These are phyloP conservation scores for Acheta domesticus DNA, from an alignment of 2,888 invertebrate species.

Conservation along the genomic window DNA sequence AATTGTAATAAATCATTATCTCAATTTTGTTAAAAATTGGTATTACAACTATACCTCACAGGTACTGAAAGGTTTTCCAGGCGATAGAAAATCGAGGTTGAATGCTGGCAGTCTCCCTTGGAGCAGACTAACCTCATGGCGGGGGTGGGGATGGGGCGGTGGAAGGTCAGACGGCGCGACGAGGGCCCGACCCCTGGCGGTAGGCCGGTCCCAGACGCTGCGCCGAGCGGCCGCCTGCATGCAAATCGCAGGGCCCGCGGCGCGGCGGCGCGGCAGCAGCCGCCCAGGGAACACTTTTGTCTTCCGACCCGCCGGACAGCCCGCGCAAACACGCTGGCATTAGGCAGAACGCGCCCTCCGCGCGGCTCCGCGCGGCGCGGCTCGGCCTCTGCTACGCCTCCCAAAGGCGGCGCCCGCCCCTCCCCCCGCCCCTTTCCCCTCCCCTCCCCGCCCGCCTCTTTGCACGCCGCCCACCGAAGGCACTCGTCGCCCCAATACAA, in stretches of 20 bases:
- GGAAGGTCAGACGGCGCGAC: too few species aligned
- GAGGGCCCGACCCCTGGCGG: too few species aligned
- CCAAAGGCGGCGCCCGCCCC: background rate
- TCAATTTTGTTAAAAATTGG: too few species aligned
- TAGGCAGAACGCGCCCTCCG: background rate
- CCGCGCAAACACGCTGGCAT: background rate
- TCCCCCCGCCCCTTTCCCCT: background rate
- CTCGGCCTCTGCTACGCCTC: background rate
- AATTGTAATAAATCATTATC: too few species aligned
- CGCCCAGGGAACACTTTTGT: background rate
- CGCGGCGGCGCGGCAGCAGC: background rate
- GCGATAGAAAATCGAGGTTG: too few species aligned
- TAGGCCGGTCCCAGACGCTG: background rate
- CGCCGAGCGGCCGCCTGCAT: background rate
- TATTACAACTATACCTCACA: too few species aligned
- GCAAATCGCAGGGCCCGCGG: background rate
- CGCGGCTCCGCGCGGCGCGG: too few species aligned
- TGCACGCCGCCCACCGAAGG: background rate
- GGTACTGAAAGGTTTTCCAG: too few species aligned
- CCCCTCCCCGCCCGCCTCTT: background rate
- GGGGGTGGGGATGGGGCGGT: too few species aligned
- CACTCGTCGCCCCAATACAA: constrained; percentile 18
- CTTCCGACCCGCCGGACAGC: background rate
- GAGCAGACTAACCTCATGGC: too few species aligned
- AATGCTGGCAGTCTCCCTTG: too few species aligned